Evolutionary conservation across 1,140 invertebrate genomes (phyloP), one percentile per base, ranked within the genome.

Genomic region (Temnothorax nylanderi): DNA sequence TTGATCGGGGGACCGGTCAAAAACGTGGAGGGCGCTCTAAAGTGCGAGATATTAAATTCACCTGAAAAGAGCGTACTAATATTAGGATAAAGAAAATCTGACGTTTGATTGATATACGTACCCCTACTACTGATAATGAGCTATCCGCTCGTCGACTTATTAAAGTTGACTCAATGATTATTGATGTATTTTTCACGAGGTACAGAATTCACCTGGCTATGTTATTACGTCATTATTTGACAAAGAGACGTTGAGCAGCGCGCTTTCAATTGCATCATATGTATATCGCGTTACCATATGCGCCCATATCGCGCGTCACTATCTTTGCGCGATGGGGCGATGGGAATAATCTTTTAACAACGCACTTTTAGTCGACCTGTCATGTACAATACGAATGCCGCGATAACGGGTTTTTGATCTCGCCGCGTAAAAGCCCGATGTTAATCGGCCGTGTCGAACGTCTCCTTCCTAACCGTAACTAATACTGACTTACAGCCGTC

Each of bases 321-420:
- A 71, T 71, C 67, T 82, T 34, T 6, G 8, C 26, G n/a, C 21
- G 26, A 26, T 26, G 26, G 26, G n/a, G 13, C 16, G n/a, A 41
- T 32, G 54, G 47, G 11, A 21, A 67, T 80, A 51, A 84, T 84
- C 80, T 84, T 37, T 74, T 47, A 74, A 74, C 41, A 47, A 44
- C 69, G 11, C 26, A 84, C 44, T 84, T 82, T 84, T 75, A 60
- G n/a, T 37, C 69, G 65, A 49, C n/a, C 41, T 44, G 65, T 58
- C 64, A 56, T 56, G 64, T 58, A 71, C 21, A 54, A 80, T 69
- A 16, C 47, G 47, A 67, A 51, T 21, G 47, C 11, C 51, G 49
- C n/a, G 80, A 82, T 82, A 82, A 82, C 80, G 80, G 67, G 67
- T 54, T 71, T 86, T 88, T 89, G 69, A 89, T 89, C 87, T 58